Evolutionary conservation across 2,888 invertebrate species (phyloP), one percentile per base, ranked within the genome.

Genomic region (Latrodectus elegans): DNA sequence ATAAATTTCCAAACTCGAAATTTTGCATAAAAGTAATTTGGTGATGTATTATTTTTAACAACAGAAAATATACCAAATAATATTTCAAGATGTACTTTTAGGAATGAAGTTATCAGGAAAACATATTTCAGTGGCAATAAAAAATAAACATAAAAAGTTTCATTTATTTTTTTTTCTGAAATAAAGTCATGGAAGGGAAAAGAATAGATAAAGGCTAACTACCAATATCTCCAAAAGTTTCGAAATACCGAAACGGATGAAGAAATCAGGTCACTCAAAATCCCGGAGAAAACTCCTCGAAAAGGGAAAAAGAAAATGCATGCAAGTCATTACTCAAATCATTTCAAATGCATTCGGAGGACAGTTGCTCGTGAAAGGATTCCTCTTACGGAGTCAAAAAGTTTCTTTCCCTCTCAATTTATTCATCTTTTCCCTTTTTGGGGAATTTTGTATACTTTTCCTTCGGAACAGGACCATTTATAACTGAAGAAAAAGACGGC

Each of bases 401-500:
- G 70, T 70, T 78, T 60, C 38, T 70, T 55, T 22, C 55, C 4
- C 10, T 55, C 11, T 55, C 22, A 55, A 38, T 78, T 49, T 70
- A 78, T 78, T 70, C 55, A 70, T 78, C 78, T 78, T 70, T 53
- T 38, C 53, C 68, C 17, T 70, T 78, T 53, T n/a, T 11, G 6
- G 70, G 15, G 70, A 11, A 70, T 78, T 70, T 78, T 77, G 38
- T 38, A 38, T 38, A 38, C 38, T 38, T 38, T 38, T 6, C 38
- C 38, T 38, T 38, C 38, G 38, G 38, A 38, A 38, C 38, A 38
- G 38, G 38, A 38, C 38, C 38, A 38, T 38, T 38, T 38, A 38
- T 38, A 38, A 38, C 38, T 6, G 38, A 38, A 38, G 38, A 38
- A 38, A 38, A 38, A 38, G 38, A 38, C 38, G 38, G 38, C 38